A percentile compares a stretch with the other conserved stretches of the same genome.
Conservation (phyloP, 2,113 vertebrate genomes). For the Butorides virescens region DNA sequence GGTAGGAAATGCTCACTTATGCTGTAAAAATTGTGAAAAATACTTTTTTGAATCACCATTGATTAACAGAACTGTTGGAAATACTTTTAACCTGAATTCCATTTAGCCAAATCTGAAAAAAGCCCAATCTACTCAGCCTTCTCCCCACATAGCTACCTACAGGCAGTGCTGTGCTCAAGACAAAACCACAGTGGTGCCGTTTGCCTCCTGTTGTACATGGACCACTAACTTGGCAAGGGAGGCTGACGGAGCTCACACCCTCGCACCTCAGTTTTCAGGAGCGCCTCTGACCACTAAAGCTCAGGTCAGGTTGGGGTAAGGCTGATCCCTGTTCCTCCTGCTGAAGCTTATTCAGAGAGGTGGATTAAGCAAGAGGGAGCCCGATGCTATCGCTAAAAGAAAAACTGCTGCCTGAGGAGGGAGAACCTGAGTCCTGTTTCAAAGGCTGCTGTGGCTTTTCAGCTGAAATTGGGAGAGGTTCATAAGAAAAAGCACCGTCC, state of each 20-base stretch:
- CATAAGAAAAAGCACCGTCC: background rate
- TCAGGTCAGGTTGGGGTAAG: background rate
- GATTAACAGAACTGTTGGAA: background rate
- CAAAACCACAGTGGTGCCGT: rapidly evolving
- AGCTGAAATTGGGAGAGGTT: background rate
- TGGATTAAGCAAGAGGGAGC: background rate
- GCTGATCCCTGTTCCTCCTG: background rate
- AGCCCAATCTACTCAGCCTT: background rate
- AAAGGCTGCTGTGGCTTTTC: background rate
- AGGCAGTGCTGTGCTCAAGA: background rate
- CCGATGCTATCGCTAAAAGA: background rate
- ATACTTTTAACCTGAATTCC: background rate
- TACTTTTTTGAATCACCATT: background rate
- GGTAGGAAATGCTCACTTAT: background rate
- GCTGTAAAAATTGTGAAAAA: background rate
- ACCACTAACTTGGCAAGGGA: rapidly evolving
- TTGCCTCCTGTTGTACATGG: background rate
- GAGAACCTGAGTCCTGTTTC: background rate
- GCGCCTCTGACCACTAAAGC: background rate
- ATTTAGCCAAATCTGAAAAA: background rate
- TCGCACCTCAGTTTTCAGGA: background rate
- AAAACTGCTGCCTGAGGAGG: background rate
- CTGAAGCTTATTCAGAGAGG: background rate
- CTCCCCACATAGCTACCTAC: background rate
- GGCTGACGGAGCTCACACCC: background rate